Percentiles rank a stretch among this genome's conserved stretches.
Evolutionary conservation across 2,113 vertebrate species (phyloP).

Genomic region (Cephalopterus ornatus): DNA sequence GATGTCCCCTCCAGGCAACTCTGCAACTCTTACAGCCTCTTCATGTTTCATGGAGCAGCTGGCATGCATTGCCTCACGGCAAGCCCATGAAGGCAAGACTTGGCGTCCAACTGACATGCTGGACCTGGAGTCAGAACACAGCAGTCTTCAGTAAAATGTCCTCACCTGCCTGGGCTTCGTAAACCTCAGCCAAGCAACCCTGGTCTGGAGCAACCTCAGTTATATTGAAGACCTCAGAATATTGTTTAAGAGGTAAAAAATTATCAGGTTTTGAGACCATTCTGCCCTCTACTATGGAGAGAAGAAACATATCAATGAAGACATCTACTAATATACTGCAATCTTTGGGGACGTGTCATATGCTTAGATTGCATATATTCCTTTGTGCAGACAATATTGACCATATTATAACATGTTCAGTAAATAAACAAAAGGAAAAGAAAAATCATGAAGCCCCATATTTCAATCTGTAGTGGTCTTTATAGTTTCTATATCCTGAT

Average conservation of each 20-base stretch:
- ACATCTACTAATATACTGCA: background rate
- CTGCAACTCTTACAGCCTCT: background rate
- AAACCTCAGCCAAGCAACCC: background rate
- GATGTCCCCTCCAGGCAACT: background rate
- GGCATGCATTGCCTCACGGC: too few species aligned
- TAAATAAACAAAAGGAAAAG: background rate
- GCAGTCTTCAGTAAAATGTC: background rate
- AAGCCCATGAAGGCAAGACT: background rate
- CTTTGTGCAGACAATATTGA: background rate
- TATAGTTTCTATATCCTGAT: background rate
- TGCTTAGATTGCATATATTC: background rate
- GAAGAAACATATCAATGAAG: background rate
- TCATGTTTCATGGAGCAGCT: background rate
- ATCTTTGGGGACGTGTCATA: background rate
- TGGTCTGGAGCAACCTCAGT: background rate
- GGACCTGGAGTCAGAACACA: background rate
- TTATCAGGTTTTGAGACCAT: background rate
- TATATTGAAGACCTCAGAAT: background rate
- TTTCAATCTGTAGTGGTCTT: background rate
- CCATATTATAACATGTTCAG: background rate
- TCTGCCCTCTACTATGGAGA: background rate
- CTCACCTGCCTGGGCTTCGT: fast-evolving
- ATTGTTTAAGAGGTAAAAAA: background rate
- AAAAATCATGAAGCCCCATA: background rate
- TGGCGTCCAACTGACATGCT: background rate